These are phyloP conservation scores for Canis aureus DNA, from an alignment of 2,113 vertebrate genomes.

Conservation along the genomic window DNA sequence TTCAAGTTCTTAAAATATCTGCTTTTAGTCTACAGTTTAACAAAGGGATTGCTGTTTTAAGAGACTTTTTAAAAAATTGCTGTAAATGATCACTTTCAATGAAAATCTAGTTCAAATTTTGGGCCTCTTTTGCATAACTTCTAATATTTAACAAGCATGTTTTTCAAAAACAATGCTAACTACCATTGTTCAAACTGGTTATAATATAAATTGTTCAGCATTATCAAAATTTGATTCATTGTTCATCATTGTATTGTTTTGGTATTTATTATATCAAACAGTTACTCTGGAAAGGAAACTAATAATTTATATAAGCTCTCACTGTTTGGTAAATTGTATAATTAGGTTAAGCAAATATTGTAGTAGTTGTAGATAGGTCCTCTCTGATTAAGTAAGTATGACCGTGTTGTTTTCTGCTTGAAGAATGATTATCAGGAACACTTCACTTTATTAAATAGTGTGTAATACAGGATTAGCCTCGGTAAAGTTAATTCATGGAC, in stretches of 20 bases:
- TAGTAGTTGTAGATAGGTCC: background rate
- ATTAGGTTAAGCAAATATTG: background rate
- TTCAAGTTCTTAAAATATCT: background rate
- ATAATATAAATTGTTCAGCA: background rate
- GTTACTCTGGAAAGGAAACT: background rate
- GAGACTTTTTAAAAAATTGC: background rate
- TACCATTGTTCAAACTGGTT: background rate
- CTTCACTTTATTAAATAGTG: background rate
- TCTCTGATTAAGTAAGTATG: conserved; percentile 19
- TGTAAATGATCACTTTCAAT: background rate
- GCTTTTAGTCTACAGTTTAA: background rate
- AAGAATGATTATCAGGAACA: background rate
- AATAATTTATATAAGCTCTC: background rate
- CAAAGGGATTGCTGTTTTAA: background rate
- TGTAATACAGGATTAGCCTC: background rate
- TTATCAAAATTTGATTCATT: background rate
- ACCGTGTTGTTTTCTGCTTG: background rate
- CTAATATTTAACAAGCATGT: background rate
- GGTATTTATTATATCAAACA: background rate
- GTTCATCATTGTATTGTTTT: background rate
- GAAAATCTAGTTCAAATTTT: background rate
- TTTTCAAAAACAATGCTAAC: background rate
- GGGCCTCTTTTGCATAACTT: background rate
- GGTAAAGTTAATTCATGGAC: background rate
- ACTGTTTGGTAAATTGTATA: background rate